Percentiles rank a stretch among this genome's conserved stretches.
Conservation (phyloP, 2,888 invertebrate species). For the Eupithecia tripunctaria region DNA sequence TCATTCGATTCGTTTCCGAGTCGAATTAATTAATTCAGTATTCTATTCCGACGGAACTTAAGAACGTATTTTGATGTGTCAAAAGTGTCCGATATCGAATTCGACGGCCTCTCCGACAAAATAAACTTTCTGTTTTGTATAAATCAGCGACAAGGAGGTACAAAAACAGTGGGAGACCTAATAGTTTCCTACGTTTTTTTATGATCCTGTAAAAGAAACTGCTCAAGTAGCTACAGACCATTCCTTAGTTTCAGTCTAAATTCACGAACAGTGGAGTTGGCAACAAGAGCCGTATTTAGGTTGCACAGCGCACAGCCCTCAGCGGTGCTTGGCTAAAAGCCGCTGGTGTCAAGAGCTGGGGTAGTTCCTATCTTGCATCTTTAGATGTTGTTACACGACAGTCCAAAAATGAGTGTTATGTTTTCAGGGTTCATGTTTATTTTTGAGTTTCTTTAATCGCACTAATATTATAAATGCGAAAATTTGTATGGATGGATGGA, state of each 20-base stretch:
- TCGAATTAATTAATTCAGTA: too few relatives aligned
- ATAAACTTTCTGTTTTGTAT: too few relatives aligned
- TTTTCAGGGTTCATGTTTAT: neutral
- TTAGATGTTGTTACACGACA: neutral
- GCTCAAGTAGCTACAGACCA: neutral
- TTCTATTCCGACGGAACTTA: too few relatives aligned
- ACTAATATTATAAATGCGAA: too few relatives aligned
- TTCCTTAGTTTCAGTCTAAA: slow-evolving; percentile 2
- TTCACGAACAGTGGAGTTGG: neutral
- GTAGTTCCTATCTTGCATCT: neutral
- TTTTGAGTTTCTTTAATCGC: too few relatives aligned
- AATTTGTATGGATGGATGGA: too few relatives aligned
- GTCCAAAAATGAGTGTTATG: neutral
- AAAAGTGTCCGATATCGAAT: too few relatives aligned
- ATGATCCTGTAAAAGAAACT: neutral
- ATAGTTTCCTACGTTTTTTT: neutral
- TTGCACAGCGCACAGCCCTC: slow-evolving; percentile 12
- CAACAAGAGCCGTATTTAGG: slow-evolving; percentile 17
- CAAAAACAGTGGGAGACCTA: too few relatives aligned
- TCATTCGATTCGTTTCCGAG: too few relatives aligned
- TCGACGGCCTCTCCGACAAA: too few relatives aligned
- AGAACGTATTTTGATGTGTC: too few relatives aligned
- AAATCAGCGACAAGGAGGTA: too few relatives aligned
- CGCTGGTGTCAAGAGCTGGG: slow-evolving; percentile 19
- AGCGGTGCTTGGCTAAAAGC: slow-evolving; percentile 22